These are phyloP conservation scores for Phylloscopus trochilus DNA, from an alignment of 2,113 vertebrate species.

Conservation along the genomic window DNA sequence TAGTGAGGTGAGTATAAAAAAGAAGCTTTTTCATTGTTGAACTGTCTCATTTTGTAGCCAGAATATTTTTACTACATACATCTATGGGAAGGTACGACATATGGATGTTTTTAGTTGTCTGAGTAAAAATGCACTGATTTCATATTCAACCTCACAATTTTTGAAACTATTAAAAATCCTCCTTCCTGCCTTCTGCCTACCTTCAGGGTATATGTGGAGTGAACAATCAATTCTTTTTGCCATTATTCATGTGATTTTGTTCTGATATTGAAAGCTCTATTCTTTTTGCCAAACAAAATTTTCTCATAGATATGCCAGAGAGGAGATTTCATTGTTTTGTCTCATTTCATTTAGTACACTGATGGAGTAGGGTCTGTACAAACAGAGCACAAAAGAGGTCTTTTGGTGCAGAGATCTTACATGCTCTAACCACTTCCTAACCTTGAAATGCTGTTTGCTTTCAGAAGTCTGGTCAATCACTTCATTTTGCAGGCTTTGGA, in stretches of 20 bases:
- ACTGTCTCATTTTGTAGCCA: neutral
- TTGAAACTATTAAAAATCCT: neutral
- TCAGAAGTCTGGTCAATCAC: neutral
- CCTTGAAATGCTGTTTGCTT: neutral
- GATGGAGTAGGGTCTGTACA: neutral
- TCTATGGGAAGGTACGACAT: neutral
- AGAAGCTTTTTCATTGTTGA: neutral
- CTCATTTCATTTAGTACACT: neutral
- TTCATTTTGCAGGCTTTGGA: neutral
- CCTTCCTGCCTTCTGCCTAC: neutral
- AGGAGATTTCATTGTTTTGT: neutral
- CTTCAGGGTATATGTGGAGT: neutral
- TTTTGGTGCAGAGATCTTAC: neutral
- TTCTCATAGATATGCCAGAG: neutral
- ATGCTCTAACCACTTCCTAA: neutral
- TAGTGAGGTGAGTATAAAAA: neutral
- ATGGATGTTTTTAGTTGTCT: neutral
- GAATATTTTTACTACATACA: neutral
- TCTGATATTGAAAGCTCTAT: neutral
- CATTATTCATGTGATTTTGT: neutral
- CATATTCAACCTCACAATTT: neutral
- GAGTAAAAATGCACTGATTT: neutral
- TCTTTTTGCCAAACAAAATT: neutral
- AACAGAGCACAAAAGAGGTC: neutral
- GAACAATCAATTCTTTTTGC: neutral